These are phyloP conservation scores for Anarrhichthys ocellatus DNA, from an alignment of 2,113 vertebrate genomes.

Conservation along the genomic window DNA sequence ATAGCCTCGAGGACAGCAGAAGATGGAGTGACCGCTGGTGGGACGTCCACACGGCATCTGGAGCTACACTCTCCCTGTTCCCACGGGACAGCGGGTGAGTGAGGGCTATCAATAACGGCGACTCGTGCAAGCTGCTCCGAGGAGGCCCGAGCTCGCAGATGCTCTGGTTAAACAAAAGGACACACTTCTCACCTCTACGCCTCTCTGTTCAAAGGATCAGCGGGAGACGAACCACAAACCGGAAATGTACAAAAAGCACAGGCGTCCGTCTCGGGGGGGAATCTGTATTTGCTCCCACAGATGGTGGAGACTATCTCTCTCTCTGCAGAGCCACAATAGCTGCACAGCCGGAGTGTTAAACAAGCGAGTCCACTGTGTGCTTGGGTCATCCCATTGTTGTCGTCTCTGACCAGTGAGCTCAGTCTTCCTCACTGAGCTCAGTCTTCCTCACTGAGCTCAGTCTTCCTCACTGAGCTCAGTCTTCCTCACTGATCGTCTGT, in stretches of 20 bases:
- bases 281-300: slow-evolving; percentile 47
- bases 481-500: slow-evolving; percentile 24
- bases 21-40: not conserved
- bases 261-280: slow-evolving; percentile 14
- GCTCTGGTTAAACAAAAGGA: slow-evolving; percentile 48
- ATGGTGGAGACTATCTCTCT: slow-evolving; percentile 54
- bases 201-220: slow-evolving; percentile 33
- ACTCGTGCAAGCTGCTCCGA: slow-evolving; percentile 32
- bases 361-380: slow-evolving; percentile 5
- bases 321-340: slow-evolving; percentile 43
- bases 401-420: slow-evolving; percentile 23
- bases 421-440: slow-evolving; percentile 20
- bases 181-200: slow-evolving; percentile 41
- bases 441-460: no score
- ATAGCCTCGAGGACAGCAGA: not conserved
- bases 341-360: slow-evolving; percentile 56
- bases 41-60: slow-evolving; percentile 25
- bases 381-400: slow-evolving; percentile 4
- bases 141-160: slow-evolving; percentile 6
- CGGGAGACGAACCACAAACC: slow-evolving; percentile 30
- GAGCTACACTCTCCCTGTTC: not conserved
- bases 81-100: slow-evolving; percentile 33
- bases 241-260: slow-evolving; percentile 55
- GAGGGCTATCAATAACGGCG: slow-evolving; percentile 46
- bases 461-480: no score